A percentile compares a stretch with the other conserved stretches of the same genome.
These are phyloP conservation scores for Rhadinocentrus ornatus DNA, from an alignment of 2,797 vertebrate genomes.

Conservation along the genomic window DNA sequence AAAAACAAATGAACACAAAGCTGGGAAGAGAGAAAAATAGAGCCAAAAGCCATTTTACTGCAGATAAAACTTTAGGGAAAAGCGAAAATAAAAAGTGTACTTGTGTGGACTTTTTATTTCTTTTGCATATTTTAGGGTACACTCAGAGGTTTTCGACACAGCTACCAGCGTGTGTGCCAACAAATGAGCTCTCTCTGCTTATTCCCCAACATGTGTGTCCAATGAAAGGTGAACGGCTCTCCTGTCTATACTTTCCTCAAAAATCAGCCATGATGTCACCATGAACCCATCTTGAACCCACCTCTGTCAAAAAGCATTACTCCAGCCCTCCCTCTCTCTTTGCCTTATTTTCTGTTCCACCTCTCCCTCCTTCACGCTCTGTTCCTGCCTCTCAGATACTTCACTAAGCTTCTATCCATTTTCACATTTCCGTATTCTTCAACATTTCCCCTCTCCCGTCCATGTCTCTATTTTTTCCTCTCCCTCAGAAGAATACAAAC, in stretches of 20 bases:
- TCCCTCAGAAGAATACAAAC: slow-evolving; percentile 33
- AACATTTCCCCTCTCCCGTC: slow-evolving; percentile 48
- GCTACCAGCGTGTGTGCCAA: slow-evolving; percentile 73
- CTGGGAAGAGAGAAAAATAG: slow-evolving; percentile 45
- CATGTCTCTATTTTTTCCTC: slow-evolving; percentile 42
- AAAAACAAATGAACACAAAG: slow-evolving; percentile 73
- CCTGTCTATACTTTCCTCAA: slow-evolving; percentile 84
- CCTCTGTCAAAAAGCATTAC: slow-evolving; percentile 84
- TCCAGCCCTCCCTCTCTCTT: slow-evolving; percentile 67
- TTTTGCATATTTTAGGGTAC: slow-evolving; percentile 59
- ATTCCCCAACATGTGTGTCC: slow-evolving; percentile 82
- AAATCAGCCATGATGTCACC: slow-evolving; percentile 87
- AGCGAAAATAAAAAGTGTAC: slow-evolving; percentile 45
- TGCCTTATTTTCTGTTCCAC: slow-evolving; percentile 75
- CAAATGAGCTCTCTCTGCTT: slow-evolving; percentile 59
- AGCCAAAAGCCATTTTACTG: slow-evolving; percentile 58
- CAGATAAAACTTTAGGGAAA: slow-evolving; percentile 44
- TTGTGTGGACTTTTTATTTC: slow-evolving; percentile 21
- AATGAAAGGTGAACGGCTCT: slow-evolving; percentile 85
- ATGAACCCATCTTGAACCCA: slow-evolving; percentile 87
- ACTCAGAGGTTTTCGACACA: slow-evolving; percentile 64
- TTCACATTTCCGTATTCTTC: slow-evolving; percentile 72
- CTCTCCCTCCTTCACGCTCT: slow-evolving; percentile 72
- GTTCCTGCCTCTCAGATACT: slow-evolving; percentile 71
- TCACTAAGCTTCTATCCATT: slow-evolving; percentile 72